Evolutionary conservation across 2,888 invertebrate species (phyloP), one percentile per base, ranked within the genome.

Genomic region (Smittia aterrima): DNA sequence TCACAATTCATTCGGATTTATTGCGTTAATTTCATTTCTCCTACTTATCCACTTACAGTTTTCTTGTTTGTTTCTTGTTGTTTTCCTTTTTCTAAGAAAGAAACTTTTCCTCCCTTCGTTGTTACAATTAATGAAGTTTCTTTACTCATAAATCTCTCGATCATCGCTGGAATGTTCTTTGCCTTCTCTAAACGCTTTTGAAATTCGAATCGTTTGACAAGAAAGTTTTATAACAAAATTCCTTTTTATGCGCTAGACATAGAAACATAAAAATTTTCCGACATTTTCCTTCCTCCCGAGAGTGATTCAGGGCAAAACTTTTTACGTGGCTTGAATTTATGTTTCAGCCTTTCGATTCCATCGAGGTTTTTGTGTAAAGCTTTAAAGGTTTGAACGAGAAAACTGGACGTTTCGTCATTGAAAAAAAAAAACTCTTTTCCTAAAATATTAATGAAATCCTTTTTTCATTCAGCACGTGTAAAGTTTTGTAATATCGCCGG

Each of bases 1-100:
- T 72, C 62, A 72, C 72, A 72, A 40, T 62, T 72, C 72, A 72
- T 72, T 72, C 72, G 54, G 54, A 72, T 72, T 72, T 72, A 72
- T 72, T 58, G 72, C 62, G 54, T 62, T 72, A 72, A 72, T 72
- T 72, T 72, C 62, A 62, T 62, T 72, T 72, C 72, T 64, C 11
- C n/a, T 64, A 18, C 58, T 58, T 47, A 13, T 18, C 53, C n/a
- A 47, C n/a, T 32, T 32, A 32, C 32, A 32, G 32, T 32, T 32
- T 47, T 16, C 4, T 13, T n/a, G 47, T 47, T 47, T 47, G 47
- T 58, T 58, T 64, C 25, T 27, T 64, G 24, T 16, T 64, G 20
- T 16, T 64, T 22, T 27, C 16, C 1, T 16, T 64, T 22, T 27
- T 4, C 1, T 9, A n/a, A 58, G 9, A 58, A 58, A 20, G 64